A percentile compares a stretch with the other conserved stretches of the same genome.
These are phyloP conservation scores for Drosophila pseudotakahashii DNA, from an alignment of 2,888 invertebrate genomes.

Conservation along the genomic window DNA sequence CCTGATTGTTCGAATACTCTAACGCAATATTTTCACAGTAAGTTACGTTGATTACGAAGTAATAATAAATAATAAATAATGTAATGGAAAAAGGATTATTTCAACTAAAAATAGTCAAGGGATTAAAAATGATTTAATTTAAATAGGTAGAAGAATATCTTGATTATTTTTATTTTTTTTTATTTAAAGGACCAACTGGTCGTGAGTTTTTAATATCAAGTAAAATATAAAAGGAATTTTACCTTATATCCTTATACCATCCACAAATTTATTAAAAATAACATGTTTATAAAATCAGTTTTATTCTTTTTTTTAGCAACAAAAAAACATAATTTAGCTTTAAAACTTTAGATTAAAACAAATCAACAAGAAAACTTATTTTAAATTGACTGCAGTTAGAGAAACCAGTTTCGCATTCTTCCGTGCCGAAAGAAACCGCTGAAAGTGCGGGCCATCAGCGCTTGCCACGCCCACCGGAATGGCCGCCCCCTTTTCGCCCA, in stretches of 20 bases:
- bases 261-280: not conserved
- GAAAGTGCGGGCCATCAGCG: conserved; percentile 34
- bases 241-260: too few relatives aligned
- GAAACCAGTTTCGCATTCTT: conserved; percentile 35
- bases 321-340: not conserved
- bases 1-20: conserved; percentile 21
- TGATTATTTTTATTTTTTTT: too few relatives aligned
- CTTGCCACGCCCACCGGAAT: conserved; percentile 34
- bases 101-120: too few relatives aligned
- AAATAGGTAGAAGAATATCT: too few relatives aligned
- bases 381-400: conserved; percentile 11
- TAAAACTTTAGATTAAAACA: not conserved
- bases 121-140: too few relatives aligned
- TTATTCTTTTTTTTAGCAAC: not conserved
- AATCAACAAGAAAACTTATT: not conserved
- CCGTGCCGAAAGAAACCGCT: conserved; percentile 3
- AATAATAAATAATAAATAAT: not conserved
- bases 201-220: too few relatives aligned
- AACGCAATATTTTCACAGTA: not conserved
- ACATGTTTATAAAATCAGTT: not conserved
- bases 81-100: too few relatives aligned
- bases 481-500: conserved; percentile 13
- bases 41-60: not conserved
- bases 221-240: too few relatives aligned
- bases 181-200: too few relatives aligned